These are phyloP conservation scores for Amniataba percoides DNA, from an alignment of 2,797 vertebrate species.

Conservation along the genomic window DNA sequence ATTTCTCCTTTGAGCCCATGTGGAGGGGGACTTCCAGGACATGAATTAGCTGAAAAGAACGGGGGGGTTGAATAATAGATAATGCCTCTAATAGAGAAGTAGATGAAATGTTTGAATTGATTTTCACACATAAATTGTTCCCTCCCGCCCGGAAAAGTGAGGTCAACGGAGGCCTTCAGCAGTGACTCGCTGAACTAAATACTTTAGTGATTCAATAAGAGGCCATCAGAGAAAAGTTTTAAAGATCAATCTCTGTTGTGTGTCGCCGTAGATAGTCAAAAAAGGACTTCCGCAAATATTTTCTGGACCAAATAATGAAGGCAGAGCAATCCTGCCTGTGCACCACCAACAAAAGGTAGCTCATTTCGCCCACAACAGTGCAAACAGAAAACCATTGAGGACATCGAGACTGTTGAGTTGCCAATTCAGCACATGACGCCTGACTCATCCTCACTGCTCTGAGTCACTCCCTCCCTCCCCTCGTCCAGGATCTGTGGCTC, in stretches of 20 bases:
- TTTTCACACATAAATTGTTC: background rate
- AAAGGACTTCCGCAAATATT: constrained; percentile 8
- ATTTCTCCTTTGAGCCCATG: background rate
- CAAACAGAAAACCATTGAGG: constrained; percentile 54
- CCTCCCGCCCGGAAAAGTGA: background rate
- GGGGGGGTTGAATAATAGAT: constrained; percentile 8
- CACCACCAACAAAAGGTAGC: constrained; percentile 24
- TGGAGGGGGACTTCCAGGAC: background rate
- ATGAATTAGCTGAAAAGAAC: constrained; percentile 10
- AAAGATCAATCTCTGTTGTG: constrained; percentile 15
- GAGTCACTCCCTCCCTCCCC: constrained; percentile 66
- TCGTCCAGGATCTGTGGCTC: constrained; percentile 66
- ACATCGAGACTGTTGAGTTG: constrained; percentile 35
- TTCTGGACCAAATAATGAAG: background rate
- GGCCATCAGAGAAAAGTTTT: constrained; percentile 28
- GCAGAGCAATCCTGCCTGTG: background rate
- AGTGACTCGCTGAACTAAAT: constrained; percentile 7
- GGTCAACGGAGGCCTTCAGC: constrained; percentile 15
- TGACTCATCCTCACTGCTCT: constrained; percentile 73
- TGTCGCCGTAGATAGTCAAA: background rate
- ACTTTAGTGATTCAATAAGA: constrained; percentile 22
- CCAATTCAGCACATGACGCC: constrained; percentile 74
- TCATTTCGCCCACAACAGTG: constrained; percentile 28
- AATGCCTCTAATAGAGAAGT: background rate
- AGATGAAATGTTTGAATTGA: background rate